Percentiles rank a stretch among this genome's conserved stretches.
phyloP scores from a whole-genome alignment of 2,797 vertebrate species.

The Nyctibius grandis region DNA sequence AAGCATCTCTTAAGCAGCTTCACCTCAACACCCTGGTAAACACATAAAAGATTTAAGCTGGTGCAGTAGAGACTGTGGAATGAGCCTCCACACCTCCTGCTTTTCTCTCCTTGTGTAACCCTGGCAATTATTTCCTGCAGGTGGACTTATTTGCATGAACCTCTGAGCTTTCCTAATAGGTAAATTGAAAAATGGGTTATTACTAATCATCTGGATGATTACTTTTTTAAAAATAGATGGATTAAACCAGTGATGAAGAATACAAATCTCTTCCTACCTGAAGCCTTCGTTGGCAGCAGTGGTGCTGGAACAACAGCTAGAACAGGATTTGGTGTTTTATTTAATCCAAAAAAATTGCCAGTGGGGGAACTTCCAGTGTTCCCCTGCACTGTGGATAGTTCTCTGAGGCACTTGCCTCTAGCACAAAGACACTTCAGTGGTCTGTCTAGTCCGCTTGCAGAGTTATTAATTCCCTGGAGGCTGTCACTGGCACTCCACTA shows the following conservation, averaged over 20 bases:
- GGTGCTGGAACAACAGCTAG: background rate
- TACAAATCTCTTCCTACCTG: background rate
- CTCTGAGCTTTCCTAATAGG: conserved; percentile 16
- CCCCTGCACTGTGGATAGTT: background rate
- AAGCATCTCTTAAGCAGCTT: background rate
- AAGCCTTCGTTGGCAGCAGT: background rate
- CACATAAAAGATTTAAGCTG: background rate
- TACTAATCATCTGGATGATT: conserved; percentile 9
- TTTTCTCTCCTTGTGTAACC: background rate
- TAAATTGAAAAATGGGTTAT: conserved; percentile 14
- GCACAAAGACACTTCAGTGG: background rate
- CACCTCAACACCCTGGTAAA: background rate
- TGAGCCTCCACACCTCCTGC: background rate
- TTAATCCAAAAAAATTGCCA: background rate
- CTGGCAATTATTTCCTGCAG: conserved; percentile 17
- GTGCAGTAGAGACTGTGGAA: background rate
- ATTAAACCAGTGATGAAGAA: background rate
- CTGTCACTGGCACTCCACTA: background rate
- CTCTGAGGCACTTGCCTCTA: background rate
- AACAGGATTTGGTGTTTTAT: background rate
- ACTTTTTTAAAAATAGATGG: background rate
- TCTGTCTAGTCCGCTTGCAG: background rate
- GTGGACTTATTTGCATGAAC: conserved; percentile 21
- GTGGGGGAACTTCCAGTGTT: background rate
- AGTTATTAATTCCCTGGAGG: background rate